These are phyloP conservation scores for Stichopus chloronotus DNA, from an alignment of 35 echinoderm and acorn worm genomes.

Conservation along the genomic window DNA sequence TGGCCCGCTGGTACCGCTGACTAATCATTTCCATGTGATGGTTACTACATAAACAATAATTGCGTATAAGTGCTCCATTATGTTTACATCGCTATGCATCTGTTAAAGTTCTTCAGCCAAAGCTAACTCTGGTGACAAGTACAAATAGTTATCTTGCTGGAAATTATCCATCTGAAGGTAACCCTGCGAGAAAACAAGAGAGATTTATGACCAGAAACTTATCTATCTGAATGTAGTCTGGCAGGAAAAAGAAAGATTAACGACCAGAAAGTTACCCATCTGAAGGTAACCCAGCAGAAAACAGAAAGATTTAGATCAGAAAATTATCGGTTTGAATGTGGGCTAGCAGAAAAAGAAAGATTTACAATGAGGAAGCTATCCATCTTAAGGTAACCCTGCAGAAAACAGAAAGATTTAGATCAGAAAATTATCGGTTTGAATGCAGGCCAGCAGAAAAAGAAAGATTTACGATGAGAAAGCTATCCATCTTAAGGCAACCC, in stretches of 20 bases:
- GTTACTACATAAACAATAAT: too few species aligned
- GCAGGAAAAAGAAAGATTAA: too few species aligned
- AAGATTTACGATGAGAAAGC: too few species aligned
- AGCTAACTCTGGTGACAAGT: conserved; percentile 5
- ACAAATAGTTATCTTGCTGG: conserved; percentile 20
- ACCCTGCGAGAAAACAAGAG: not conserved
- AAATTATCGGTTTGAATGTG: too few species aligned
- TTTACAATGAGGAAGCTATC: too few species aligned
- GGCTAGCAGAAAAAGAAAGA: too few species aligned
- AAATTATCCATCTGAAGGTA: conserved; percentile 41
- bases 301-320: not conserved
- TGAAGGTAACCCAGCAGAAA: conserved; percentile 21
- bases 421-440: too few species aligned
- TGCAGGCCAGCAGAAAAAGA: too few species aligned
- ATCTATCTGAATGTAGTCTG: too few species aligned
- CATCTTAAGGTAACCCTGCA: conserved; percentile 31
- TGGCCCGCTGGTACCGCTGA: too few species aligned
- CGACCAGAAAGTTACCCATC: conserved; percentile 33
- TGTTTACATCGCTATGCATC: not conserved
- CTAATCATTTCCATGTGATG: too few species aligned
- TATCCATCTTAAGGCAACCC: conserved; percentile 32
- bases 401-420: not conserved
- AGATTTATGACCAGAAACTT: not conserved
- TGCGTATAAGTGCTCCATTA: too few species aligned
- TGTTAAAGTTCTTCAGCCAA: conserved; percentile 22